These are phyloP conservation scores for Clusia tigrina DNA, from an alignment of 2,888 invertebrate genomes.

Conservation along the genomic window DNA sequence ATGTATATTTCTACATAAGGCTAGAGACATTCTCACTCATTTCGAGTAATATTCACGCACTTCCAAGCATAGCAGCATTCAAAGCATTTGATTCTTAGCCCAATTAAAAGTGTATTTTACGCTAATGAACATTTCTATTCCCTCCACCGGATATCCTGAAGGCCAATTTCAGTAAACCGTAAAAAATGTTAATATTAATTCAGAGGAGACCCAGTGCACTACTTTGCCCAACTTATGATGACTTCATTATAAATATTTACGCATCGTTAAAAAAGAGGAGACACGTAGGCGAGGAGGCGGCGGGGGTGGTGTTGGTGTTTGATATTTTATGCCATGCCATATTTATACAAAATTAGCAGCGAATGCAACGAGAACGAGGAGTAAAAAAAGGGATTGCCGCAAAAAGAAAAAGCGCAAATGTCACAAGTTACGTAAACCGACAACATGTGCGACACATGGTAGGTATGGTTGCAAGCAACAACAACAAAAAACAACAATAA, in stretches of 20 bases:
- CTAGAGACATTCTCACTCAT: too few relatives aligned
- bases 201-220: background rate
- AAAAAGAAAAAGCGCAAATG: background rate
- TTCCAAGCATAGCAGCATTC: too few relatives aligned
- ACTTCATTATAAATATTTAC: slow-evolving; percentile 37
- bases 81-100: too few relatives aligned
- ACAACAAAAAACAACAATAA: too few relatives aligned
- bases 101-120: too few relatives aligned
- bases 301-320: background rate
- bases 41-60: too few relatives aligned
- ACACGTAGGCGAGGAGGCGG: slow-evolving; percentile 15
- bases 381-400: slow-evolving; percentile 11
- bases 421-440: background rate
- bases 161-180: background rate
- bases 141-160: background rate
- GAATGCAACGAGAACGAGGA: background rate
- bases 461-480: too few relatives aligned
- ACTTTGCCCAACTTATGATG: background rate
- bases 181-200: background rate
- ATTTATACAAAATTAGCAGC: background rate
- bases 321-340: too few relatives aligned
- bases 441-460: background rate
- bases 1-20: too few relatives aligned
- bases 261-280: slow-evolving; percentile 44
- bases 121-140: background rate